Conservation (phyloP, 2,888 invertebrate species). For the Volucella inflata region DNA sequence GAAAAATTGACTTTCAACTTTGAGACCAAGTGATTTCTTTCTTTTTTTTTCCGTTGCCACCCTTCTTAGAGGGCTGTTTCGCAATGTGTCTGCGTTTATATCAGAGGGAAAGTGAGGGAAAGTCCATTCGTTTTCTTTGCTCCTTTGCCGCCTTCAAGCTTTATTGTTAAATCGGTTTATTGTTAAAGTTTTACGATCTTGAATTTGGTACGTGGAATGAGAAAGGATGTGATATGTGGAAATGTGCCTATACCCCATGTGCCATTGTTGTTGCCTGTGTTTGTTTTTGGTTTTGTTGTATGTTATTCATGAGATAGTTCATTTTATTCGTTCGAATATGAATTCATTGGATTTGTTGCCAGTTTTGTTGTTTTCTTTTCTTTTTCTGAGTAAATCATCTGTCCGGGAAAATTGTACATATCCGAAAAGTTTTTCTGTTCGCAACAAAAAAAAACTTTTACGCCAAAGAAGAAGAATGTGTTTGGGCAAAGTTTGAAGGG, state of each 20-base stretch:
- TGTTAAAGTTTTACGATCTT: constrained; percentile 71
- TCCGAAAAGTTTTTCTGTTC: constrained; percentile 43
- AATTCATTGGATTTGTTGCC: constrained; percentile 47
- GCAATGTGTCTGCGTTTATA: neutral
- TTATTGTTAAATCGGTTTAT: constrained; percentile 71
- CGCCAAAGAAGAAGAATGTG: constrained; percentile 53
- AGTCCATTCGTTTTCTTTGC: constrained; percentile 11
- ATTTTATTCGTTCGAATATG: constrained; percentile 66
- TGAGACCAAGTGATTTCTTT: constrained; percentile 19
- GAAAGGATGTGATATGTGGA: neutral
- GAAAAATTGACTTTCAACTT: constrained; percentile 68
- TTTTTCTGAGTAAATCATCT: constrained; percentile 60
- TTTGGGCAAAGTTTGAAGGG: constrained; percentile 60
- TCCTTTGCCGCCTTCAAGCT: constrained; percentile 21
- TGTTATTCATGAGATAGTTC: constrained; percentile 70
- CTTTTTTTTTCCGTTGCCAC: neutral
- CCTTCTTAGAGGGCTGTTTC: neutral
- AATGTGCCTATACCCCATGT: constrained; percentile 49
- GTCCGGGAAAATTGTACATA: constrained; percentile 44
- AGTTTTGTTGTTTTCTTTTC: constrained; percentile 25
- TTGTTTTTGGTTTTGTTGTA: constrained; percentile 44
- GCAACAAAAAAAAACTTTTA: constrained; percentile 48
- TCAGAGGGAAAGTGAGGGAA: neutral
- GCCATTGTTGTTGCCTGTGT: too few species aligned
- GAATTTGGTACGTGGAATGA: constrained; percentile 14